Evolutionary conservation across 2,888 invertebrate species (phyloP).

Genomic region (Drosophila paracracens): DNA sequence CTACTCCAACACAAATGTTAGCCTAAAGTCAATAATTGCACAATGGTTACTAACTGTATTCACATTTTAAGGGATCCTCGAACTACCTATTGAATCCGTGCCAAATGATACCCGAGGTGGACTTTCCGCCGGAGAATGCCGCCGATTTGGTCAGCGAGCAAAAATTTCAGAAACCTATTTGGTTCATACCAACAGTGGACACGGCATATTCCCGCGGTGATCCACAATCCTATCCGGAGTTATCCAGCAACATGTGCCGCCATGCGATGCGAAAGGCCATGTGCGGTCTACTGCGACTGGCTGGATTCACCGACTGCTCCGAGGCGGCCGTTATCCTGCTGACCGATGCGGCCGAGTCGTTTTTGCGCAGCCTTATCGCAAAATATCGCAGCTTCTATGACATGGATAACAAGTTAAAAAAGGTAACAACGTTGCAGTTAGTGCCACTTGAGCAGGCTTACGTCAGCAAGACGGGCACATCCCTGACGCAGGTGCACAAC

Average conservation of each 20-base stretch:
- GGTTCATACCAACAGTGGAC: slow-evolving; percentile 82
- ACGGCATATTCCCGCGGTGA: slow-evolving; percentile 81
- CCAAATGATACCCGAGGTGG: slow-evolving; percentile 84
- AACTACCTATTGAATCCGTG: slow-evolving; percentile 83
- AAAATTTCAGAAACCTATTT: slow-evolving; percentile 83
- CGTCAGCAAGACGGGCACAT: slow-evolving; percentile 77
- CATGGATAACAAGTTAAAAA: slow-evolving; percentile 50
- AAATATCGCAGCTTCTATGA: slow-evolving; percentile 61
- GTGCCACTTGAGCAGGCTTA: slow-evolving; percentile 82
- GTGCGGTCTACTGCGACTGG: slow-evolving; percentile 82
- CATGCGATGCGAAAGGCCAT: slow-evolving; percentile 81
- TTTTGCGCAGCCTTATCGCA: slow-evolving; percentile 77
- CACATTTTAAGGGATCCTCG: slow-evolving; percentile 75
- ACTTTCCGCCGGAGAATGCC: slow-evolving; percentile 83
- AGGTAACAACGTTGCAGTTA: slow-evolving; percentile 64
- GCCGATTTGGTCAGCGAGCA: slow-evolving; percentile 81
- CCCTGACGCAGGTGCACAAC: slow-evolving; percentile 83
- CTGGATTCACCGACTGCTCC: slow-evolving; percentile 83
- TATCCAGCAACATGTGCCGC: slow-evolving; percentile 73
- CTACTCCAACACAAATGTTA: slow-evolving; percentile 83
- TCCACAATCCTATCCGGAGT: slow-evolving; percentile 72
- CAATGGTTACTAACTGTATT: not conserved
- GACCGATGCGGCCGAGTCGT: slow-evolving; percentile 83
- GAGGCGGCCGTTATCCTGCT: slow-evolving; percentile 81
- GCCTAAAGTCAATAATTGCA: slow-evolving; percentile 2